phyloP scores from a whole-genome alignment of 2,888 invertebrate species.

The Malthinus flaveolus region DNA sequence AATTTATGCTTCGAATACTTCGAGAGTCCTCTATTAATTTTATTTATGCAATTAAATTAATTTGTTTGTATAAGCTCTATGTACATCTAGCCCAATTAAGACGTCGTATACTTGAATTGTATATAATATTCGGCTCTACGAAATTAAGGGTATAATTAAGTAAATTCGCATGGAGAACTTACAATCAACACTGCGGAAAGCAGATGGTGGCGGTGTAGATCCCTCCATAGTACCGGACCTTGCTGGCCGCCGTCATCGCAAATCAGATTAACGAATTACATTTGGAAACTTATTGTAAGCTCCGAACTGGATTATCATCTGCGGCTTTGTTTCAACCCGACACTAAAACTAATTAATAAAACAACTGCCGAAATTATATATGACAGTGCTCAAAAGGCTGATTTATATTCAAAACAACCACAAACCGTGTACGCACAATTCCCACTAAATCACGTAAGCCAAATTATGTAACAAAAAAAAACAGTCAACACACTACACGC shows the following conservation, averaged over 20 bases:
- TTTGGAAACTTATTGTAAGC: constrained; percentile 27
- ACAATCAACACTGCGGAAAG: constrained; percentile 20
- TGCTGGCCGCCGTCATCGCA: constrained; percentile 22
- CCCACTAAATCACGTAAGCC: constrained; percentile 14
- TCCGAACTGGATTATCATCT: constrained; percentile 25
- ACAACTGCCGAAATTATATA: constrained; percentile 18
- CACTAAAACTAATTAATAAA: constrained; percentile 24
- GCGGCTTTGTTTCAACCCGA: constrained; percentile 22
- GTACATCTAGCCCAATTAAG: no score
- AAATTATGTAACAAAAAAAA: constrained; percentile 13
- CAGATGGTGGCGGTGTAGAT: constrained; percentile 21
- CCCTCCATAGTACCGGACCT: constrained; percentile 13
- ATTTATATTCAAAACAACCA: constrained; percentile 16
- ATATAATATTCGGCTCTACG: constrained; percentile 14
- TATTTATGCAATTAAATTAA: no score
- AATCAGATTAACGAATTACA: constrained; percentile 33
- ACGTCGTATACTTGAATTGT: constrained; percentile 7
- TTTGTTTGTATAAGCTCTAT: no score
- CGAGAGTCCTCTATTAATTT: no score
- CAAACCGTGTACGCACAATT: constrained; percentile 1
- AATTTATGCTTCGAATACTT: no score
- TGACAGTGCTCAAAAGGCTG: constrained; percentile 9
- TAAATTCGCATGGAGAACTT: constrained; percentile 16
- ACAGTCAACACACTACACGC: constrained; percentile 10
- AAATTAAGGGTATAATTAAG: constrained; percentile 22